Evolutionary conservation across 2,797 vertebrate genomes (phyloP).

Genomic region (Mustela erminea): DNA sequence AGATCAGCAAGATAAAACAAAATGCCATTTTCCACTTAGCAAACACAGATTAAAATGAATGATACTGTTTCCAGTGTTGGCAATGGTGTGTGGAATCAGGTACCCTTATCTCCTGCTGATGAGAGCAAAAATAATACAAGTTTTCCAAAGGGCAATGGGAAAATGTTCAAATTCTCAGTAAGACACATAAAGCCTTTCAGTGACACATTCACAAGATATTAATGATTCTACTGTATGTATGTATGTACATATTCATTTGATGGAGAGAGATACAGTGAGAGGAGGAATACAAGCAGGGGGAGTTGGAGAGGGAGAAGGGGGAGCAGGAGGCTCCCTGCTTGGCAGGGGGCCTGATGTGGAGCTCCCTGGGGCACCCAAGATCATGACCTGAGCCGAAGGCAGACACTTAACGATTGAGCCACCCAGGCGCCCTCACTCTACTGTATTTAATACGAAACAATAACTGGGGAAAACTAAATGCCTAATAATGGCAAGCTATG

Average conservation of each 20-base stretch:
- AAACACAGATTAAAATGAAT: conserved; percentile 37
- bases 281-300: too few species aligned
- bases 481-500: conserved; percentile 1
- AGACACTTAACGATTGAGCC: too few species aligned
- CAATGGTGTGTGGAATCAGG: background rate
- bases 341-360: too few species aligned
- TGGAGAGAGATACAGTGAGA: too few species aligned
- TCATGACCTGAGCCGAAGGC: too few species aligned
- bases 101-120: background rate
- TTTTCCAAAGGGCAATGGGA: background rate
- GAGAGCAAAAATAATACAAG: conserved; percentile 3
- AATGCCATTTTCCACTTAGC: background rate
- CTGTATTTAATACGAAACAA: conserved; percentile 13
- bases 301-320: too few species aligned
- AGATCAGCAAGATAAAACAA: conserved; percentile 12
- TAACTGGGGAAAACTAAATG: conserved; percentile 33
- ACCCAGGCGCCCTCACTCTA: too few species aligned
- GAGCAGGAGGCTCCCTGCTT: too few species aligned
- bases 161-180: conserved; percentile 6
- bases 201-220: background rate
- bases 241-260: too few species aligned
- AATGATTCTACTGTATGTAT: background rate
- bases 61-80: background rate
- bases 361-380: too few species aligned
- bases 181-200: conserved; percentile 42